Conservation (phyloP, 2,113 vertebrate genomes). For the Otis tarda region DNA sequence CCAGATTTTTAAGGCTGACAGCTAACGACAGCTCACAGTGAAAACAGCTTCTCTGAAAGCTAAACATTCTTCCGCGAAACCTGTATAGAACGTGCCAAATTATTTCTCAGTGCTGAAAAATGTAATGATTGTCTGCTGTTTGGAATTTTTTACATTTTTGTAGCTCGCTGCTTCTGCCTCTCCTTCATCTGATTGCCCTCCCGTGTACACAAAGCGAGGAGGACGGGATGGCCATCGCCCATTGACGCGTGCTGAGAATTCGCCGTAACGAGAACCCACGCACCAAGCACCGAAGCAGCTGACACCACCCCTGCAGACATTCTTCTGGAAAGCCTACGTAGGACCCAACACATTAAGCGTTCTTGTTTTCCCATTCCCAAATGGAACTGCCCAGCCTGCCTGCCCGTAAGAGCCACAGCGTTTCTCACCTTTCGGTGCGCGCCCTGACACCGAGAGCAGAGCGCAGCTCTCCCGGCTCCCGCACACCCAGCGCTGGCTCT, state of each 20-base stretch:
- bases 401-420: neutral
- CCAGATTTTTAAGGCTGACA: neutral
- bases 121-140: neutral
- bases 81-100: neutral
- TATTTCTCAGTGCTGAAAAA: neutral
- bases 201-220: neutral
- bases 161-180: neutral
- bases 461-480: neutral
- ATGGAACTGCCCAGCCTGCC: neutral
- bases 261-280: neutral
- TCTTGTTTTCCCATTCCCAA: neutral
- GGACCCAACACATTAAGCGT: accelerated
- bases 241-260: accelerated
- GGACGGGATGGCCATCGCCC: neutral
- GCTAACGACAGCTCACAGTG: neutral
- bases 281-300: neutral
- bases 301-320: neutral
- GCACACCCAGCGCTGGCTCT: accelerated
- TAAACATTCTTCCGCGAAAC: neutral
- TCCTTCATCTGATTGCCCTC: neutral
- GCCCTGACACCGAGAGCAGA: neutral
- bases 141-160: neutral
- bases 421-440: neutral
- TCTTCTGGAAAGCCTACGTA: neutral
- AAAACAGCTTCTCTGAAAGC: neutral